Evolutionary conservation across 2,113 vertebrate genomes (phyloP).

Genomic region (Sander lucioperca): DNA sequence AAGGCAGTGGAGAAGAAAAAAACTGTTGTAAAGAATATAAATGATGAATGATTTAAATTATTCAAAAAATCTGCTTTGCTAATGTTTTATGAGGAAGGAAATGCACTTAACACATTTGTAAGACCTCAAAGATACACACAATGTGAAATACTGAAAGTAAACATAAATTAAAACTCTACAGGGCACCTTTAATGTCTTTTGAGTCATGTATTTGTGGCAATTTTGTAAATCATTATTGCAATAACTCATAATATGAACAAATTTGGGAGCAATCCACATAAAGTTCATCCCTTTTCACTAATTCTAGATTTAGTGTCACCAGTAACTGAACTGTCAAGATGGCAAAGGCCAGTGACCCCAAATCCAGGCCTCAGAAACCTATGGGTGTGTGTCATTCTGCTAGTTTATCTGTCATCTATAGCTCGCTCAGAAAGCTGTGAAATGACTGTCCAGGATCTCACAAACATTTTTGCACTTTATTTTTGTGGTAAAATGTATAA

Average conservation of each 20-base stretch:
- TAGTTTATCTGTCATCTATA: background rate
- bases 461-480: background rate
- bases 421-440: background rate
- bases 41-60: background rate
- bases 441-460: background rate
- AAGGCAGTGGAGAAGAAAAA: background rate
- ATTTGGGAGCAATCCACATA: no score
- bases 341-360: background rate
- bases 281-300: background rate
- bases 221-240: background rate
- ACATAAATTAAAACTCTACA: background rate
- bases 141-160: background rate
- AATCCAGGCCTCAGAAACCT: background rate
- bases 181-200: slow-evolving; percentile 7
- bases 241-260: background rate
- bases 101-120: background rate
- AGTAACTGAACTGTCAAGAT: background rate
- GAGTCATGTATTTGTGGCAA: background rate
- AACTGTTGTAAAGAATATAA: background rate
- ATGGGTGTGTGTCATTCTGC: background rate
- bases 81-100: slow-evolving; percentile 3
- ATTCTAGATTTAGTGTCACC: background rate
- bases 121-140: background rate
- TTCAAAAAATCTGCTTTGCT: background rate
- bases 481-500: background rate